Percentiles rank a stretch among this genome's conserved stretches.
Conservation (phyloP, 2,113 vertebrate species). For the Aptenodytes patagonicus region DNA sequence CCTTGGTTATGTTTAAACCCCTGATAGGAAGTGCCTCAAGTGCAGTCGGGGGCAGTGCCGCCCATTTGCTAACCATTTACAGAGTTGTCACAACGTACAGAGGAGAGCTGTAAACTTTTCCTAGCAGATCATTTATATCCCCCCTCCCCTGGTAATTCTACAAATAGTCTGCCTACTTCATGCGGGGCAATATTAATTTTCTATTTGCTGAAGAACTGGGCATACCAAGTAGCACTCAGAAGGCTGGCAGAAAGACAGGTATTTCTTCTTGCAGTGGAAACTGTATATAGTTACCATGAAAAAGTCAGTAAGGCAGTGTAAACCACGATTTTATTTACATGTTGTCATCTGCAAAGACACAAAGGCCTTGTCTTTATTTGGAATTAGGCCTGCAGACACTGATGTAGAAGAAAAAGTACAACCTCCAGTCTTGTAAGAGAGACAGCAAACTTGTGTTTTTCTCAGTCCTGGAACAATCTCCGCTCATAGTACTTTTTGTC, state of each 20-base stretch:
- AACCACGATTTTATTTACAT: background rate
- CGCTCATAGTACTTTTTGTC: background rate
- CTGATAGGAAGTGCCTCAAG: background rate
- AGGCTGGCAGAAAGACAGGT: background rate
- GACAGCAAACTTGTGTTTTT: background rate
- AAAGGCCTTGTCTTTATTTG: background rate
- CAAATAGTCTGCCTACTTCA: background rate
- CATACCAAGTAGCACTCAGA: background rate
- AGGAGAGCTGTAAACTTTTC: background rate
- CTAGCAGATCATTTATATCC: background rate
- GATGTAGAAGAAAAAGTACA: background rate
- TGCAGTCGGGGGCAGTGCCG: background rate
- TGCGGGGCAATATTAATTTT: background rate
- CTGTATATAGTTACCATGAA: background rate
- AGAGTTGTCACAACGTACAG: background rate
- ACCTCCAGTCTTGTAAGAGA: background rate
- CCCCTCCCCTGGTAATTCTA: background rate
- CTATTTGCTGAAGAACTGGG: background rate
- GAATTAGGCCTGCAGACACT: background rate
- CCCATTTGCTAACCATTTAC: background rate
- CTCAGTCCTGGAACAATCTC: background rate
- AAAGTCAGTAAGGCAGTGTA: background rate
- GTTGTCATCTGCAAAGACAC: background rate
- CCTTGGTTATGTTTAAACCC: background rate
- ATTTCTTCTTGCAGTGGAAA: background rate